These are phyloP conservation scores for Lophotriccus pileatus DNA, from an alignment of 2,797 vertebrate genomes.

Conservation along the genomic window DNA sequence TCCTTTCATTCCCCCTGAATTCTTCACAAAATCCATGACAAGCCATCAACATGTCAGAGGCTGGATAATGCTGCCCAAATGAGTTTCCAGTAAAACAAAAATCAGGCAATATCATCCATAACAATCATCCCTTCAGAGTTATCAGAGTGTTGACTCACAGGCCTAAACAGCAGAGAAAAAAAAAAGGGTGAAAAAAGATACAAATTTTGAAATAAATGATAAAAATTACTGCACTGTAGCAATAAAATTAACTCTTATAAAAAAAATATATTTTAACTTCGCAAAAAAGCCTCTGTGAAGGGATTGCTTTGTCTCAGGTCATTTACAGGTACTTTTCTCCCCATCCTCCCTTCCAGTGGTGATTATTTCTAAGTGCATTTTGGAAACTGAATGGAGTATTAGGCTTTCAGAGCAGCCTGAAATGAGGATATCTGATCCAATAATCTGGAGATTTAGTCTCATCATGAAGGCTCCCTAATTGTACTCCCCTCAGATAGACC, in stretches of 20 bases:
- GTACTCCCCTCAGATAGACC: conserved; percentile 11
- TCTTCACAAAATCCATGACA: background rate
- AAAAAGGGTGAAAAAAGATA: background rate
- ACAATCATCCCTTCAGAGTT: background rate
- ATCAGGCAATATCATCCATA: background rate
- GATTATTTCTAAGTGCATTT: background rate
- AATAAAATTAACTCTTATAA: background rate
- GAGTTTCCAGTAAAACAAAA: background rate
- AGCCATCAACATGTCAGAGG: background rate
- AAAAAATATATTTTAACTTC: background rate
- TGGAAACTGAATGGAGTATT: background rate
- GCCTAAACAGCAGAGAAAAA: background rate
- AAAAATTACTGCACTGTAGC: background rate
- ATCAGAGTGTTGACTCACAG: background rate
- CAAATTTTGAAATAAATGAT: background rate
- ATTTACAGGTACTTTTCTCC: background rate
- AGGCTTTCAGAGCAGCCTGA: background rate
- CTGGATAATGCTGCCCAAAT: background rate
- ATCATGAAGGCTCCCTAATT: conserved; percentile 38
- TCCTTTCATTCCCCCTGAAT: background rate
- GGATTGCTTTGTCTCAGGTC: background rate
- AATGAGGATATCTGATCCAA: conserved; percentile 12
- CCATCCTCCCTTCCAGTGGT: background rate
- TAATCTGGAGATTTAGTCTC: conserved; percentile 47
- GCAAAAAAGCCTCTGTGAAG: background rate